Conservation (phyloP, 1,140 invertebrate genomes). For the Lysiphlebus fabarum region DNA sequence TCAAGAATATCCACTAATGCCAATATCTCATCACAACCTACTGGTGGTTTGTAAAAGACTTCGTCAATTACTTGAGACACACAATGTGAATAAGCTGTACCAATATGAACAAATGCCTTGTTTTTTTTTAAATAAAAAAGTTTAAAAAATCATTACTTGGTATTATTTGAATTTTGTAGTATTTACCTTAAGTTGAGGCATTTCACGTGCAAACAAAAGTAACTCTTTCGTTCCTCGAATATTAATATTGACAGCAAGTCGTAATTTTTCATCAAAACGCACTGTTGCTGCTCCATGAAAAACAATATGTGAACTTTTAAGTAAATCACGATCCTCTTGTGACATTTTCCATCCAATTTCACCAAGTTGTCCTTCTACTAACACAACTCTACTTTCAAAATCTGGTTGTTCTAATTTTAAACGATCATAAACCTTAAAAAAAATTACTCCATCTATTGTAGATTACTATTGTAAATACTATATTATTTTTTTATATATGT, state of each 20-base stretch:
- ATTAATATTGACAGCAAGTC: slow-evolving; percentile 62
- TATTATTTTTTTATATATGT: slow-evolving; percentile 17
- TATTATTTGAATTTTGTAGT: neutral
- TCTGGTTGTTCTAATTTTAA: slow-evolving; percentile 47
- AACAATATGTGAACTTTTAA: slow-evolving; percentile 64
- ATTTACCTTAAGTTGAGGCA: slow-evolving; percentile 65
- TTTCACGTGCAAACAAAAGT: slow-evolving; percentile 61
- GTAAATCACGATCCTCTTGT: slow-evolving; percentile 48
- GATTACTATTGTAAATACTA: neutral
- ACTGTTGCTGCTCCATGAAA: slow-evolving; percentile 89
- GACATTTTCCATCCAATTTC: slow-evolving; percentile 60
- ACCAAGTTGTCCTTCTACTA: slow-evolving; percentile 63
- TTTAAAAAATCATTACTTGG: slow-evolving; percentile 5
- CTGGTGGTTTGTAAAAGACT: slow-evolving; percentile 54
- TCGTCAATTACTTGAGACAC: slow-evolving; percentile 61
- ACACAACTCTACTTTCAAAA: slow-evolving; percentile 56
- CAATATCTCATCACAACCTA: slow-evolving; percentile 53
- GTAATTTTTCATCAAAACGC: slow-evolving; percentile 79
- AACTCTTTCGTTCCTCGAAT: slow-evolving; percentile 61
- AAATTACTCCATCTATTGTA: neutral
- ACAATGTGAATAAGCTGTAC: slow-evolving; percentile 71
- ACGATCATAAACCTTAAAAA: slow-evolving; percentile 55
- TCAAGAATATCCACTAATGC: slow-evolving; percentile 46
- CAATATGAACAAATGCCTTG: slow-evolving; percentile 56
- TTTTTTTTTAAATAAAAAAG: slow-evolving; percentile 9